Evolutionary conservation across 1,140 invertebrate species (phyloP).

Genomic region (Pseudomyrmex flavicornis): DNA sequence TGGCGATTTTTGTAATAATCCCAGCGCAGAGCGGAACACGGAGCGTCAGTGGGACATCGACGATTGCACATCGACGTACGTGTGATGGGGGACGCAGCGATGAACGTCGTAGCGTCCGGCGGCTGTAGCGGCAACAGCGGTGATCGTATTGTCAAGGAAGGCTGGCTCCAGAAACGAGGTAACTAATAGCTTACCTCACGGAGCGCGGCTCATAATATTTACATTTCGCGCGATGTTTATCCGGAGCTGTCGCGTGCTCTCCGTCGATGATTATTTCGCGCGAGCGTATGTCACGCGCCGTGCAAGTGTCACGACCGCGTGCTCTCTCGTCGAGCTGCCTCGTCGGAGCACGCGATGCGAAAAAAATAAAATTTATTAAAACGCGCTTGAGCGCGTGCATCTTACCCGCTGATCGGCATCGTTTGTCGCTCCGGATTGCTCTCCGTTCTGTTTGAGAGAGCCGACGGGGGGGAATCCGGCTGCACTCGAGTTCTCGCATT

Average conservation of each 20-base stretch:
- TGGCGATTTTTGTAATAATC: constrained; percentile 57
- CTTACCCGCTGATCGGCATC: not conserved
- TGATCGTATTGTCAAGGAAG: constrained; percentile 90
- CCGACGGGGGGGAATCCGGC: not conserved
- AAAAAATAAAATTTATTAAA: not conserved
- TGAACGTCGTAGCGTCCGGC: constrained; percentile 83
- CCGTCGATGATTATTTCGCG: not conserved
- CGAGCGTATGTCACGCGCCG: constrained; percentile 14
- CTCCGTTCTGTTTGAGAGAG: not conserved
- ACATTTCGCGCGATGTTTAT: constrained; percentile 45
- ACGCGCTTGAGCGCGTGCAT: not conserved
- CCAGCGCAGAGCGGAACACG: constrained; percentile 3
- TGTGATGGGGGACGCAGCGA: constrained; percentile 82
- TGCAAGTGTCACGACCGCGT: constrained; percentile 10
- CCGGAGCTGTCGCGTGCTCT: not conserved
- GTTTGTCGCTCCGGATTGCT: not conserved
- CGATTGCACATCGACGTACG: constrained; percentile 43
- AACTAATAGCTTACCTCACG: constrained; percentile 36
- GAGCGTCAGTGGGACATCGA: constrained; percentile 9
- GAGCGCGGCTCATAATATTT: constrained; percentile 65
- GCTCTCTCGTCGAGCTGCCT: not conserved
- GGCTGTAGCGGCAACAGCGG: constrained; percentile 73
- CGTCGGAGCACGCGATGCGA: not conserved
- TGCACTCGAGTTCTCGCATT: not conserved
- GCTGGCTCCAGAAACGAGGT: constrained; percentile 93